phyloP scores from a whole-genome alignment of 2,113 vertebrate species.

The Alectura lathami region DNA sequence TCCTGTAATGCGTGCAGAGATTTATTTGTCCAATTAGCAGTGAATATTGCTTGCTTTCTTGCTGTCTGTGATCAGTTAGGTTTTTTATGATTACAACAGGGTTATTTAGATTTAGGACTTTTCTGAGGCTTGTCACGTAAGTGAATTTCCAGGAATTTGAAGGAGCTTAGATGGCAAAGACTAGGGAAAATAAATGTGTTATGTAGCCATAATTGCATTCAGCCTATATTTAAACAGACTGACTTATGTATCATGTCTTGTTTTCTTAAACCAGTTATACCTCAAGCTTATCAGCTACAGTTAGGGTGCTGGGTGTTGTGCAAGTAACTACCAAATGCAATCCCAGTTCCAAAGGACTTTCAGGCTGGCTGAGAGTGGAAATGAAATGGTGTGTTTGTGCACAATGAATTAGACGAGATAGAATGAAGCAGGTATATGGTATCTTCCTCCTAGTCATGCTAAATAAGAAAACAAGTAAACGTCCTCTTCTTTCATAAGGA shows the following conservation, averaged over 20 bases:
- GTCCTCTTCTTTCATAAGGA: background rate
- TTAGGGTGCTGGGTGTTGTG: background rate
- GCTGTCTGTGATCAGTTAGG: background rate
- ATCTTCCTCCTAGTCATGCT: background rate
- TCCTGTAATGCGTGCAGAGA: background rate
- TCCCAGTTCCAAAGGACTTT: background rate
- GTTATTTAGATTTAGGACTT: background rate
- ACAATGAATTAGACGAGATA: background rate
- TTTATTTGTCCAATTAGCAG: background rate
- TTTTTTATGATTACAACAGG: background rate
- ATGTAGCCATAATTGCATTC: background rate
- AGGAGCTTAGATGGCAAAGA: background rate
- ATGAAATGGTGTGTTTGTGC: background rate
- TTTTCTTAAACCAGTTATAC: background rate
- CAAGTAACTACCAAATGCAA: background rate
- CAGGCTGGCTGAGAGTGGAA: background rate
- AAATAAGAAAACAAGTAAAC: background rate
- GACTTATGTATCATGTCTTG: background rate
- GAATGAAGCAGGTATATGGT: background rate
- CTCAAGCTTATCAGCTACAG: background rate
- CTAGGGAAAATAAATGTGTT: background rate
- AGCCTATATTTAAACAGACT: background rate
- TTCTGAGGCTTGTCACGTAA: conserved; percentile 20
- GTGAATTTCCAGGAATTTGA: background rate
- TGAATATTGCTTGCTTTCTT: background rate